Conservation (phyloP, 2,888 invertebrate genomes). For the Pristionchus fissidentatus region DNA sequence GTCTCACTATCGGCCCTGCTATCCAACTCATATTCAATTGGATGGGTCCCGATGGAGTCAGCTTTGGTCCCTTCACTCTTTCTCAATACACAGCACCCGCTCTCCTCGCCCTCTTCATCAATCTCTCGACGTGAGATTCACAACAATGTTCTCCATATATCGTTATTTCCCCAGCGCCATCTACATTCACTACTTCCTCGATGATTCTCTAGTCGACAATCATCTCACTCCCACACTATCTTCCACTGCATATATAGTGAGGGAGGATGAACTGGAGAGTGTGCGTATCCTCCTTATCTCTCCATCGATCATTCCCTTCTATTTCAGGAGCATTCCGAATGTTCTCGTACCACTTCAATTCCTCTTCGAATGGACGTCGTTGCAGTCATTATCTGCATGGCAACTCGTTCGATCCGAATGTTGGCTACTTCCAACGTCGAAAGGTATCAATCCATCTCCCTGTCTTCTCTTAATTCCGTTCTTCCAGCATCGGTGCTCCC, state of each 20-base stretch:
- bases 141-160: no score
- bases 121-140: conserved; percentile 52
- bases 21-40: conserved; percentile 56
- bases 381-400: conserved; percentile 62
- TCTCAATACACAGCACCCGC: conserved; percentile 63
- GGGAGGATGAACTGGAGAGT: conserved; percentile 48
- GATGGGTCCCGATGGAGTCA: conserved; percentile 57
- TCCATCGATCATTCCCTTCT: neutral
- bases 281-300: neutral
- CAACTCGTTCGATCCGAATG: conserved; percentile 50
- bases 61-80: conserved; percentile 52
- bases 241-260: neutral
- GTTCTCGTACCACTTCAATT: neutral
- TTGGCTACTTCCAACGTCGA: conserved; percentile 59
- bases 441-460: conserved; percentile 43
- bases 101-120: conserved; percentile 56
- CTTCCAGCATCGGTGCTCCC: conserved; percentile 58
- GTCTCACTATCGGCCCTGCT: conserved; percentile 59
- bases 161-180: conserved; percentile 38
- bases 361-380: conserved; percentile 56
- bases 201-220: conserved; percentile 48
- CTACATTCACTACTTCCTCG: conserved; percentile 50
- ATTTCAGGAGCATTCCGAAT: conserved; percentile 7
- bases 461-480: neutral
- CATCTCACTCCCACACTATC: neutral